Conservation (phyloP, 1,140 invertebrate genomes). For the Apis florea region DNA sequence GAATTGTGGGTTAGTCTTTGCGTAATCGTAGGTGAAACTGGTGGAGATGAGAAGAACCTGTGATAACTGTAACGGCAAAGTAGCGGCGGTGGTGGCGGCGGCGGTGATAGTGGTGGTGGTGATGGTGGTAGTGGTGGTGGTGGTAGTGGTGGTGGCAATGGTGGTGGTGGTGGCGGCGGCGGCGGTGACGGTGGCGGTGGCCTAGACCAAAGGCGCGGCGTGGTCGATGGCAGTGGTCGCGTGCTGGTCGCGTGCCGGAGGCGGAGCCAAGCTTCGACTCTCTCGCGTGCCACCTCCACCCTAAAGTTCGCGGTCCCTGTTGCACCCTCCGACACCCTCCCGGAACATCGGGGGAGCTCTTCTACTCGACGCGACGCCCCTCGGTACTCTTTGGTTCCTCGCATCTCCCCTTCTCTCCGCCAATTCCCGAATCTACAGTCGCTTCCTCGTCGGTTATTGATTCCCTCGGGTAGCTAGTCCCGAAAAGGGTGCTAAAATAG, state of each 20-base stretch:
- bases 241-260: conserved; percentile 79
- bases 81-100: not conserved
- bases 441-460: conserved; percentile 78
- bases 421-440: conserved; percentile 47
- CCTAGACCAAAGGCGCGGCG: conserved; percentile 51
- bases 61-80: conserved; percentile 25
- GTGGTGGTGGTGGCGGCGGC: conserved; percentile 48
- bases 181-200: conserved; percentile 43
- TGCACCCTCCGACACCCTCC: conserved; percentile 52
- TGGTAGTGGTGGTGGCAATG: conserved; percentile 76
- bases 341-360: conserved; percentile 33
- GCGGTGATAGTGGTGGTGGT: conserved; percentile 22
- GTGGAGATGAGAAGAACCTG: conserved; percentile 19
- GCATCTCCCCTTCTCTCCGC: conserved; percentile 25
- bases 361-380: conserved; percentile 46
- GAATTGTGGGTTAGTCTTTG: not conserved
- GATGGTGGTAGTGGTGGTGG: conserved; percentile 56
- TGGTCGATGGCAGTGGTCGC: conserved; percentile 69
- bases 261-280: conserved; percentile 72
- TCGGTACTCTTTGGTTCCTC: conserved; percentile 49
- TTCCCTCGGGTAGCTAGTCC: conserved; percentile 77
- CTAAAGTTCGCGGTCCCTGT: conserved; percentile 59
- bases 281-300: conserved; percentile 65
- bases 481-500: conserved; percentile 59
- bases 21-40: conserved; percentile 36